Conservation (phyloP, 2,888 invertebrate genomes). For the Trisateles emortualis region DNA sequence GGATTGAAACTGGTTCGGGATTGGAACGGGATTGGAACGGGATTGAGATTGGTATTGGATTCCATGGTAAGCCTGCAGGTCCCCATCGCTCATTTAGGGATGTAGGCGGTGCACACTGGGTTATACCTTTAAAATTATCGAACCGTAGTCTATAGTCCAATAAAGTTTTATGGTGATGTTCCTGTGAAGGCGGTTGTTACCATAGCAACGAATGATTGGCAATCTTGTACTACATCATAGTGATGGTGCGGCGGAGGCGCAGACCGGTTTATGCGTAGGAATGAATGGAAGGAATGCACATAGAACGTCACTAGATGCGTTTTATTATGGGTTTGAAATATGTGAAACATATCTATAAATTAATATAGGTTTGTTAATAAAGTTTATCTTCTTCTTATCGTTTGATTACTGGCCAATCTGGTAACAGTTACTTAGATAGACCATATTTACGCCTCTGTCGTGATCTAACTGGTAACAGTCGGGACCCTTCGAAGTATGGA, state of each 20-base stretch:
- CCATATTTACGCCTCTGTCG: too few species aligned
- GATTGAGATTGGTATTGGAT: too few species aligned
- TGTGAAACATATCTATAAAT: constrained; percentile 24
- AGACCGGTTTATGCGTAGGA: constrained; percentile 36
- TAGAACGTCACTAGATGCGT: constrained; percentile 34
- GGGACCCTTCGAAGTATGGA: too few species aligned
- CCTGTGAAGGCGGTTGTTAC: constrained; percentile 18
- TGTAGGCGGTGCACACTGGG: too few species aligned
- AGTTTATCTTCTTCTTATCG: background rate
- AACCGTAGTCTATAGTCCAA: constrained; percentile 3
- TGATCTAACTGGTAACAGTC: too few species aligned
- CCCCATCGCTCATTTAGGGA: too few species aligned
- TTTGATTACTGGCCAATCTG: background rate
- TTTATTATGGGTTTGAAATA: constrained; percentile 25
- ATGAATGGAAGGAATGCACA: too few species aligned
- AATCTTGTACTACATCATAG: constrained; percentile 25
- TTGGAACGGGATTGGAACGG: too few species aligned
- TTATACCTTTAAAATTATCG: constrained; percentile 5
- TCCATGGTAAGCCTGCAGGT: too few species aligned
- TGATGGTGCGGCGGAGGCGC: constrained; percentile 21
- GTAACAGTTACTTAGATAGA: too few species aligned
- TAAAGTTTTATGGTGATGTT: constrained; percentile 12
- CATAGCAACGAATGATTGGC: constrained; percentile 36
- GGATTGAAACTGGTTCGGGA: too few species aligned
- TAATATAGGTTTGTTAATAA: too few species aligned